Base-by-base conservation (phyloP, 2,888 invertebrate species). In the Hermaeophaga mercurialis region DNA sequence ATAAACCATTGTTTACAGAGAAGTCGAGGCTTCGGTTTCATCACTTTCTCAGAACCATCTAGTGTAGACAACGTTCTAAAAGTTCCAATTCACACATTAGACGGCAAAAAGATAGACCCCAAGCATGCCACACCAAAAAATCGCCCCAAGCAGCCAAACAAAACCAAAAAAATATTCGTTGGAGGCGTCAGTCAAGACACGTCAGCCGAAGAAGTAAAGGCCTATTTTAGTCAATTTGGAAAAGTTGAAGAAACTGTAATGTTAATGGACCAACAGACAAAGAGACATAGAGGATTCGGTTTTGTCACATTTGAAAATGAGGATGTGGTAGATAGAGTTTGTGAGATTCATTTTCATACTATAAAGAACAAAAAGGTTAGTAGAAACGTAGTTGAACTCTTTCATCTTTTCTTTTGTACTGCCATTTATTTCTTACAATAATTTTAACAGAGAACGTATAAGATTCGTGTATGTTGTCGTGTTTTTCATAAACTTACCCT, bases 261-360 rank as follows among this genome's bases (percentile, higher is more conserved):
- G 93, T 82, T 94, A 66, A 94, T 94, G 93, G 93, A 94, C 76
- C 93, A 94, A 79, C 93, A 94, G 79, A 94, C 94, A 22, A 93
- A 93, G 73, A 86, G 94, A 54, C 93, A 94, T 76, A 84, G 94
- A 50, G 94, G 94, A 61, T 94, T 94, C 76, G 94, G 93, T 28
- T 94, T 94, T 79, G 93, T 94, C 58, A 94, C 93, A 33, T 94
- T 94, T 79, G 93, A 93, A 75, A 90, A 89, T 69, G 93, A 94
- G 76, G 93, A 94, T 75, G 91, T 92, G 1, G 94, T 94, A 12
- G 94, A 94, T 75, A 85, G 91, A 63, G 93, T 94, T n/a, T 93
- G 93, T 80, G 93, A 94, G 73, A 93, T 94, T 44, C 94, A 94
- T 78, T 94, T 92, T 78, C 94, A 94, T 78, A 93, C 91, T 55